A percentile compares a stretch with the other conserved stretches of the same genome.
Conservation (phyloP, 2,888 invertebrate genomes). For the Hybos culiciformis region DNA sequence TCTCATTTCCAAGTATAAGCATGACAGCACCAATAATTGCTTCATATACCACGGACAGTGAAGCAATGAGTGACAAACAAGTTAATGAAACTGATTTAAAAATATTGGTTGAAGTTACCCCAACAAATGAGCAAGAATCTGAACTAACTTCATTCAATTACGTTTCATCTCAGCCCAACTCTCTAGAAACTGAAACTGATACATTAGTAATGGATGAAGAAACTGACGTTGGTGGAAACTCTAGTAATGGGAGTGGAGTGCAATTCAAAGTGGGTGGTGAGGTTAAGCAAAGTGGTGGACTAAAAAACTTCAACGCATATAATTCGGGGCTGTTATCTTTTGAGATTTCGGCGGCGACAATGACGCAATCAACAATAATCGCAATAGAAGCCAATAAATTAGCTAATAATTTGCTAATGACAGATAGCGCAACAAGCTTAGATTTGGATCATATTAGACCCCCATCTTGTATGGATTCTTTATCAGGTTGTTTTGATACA, state of each 20-base stretch:
- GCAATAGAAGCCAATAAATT: conserved; percentile 63
- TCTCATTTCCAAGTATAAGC: conserved; percentile 70
- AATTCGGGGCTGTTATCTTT: conserved; percentile 33
- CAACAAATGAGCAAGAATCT: conserved; percentile 25
- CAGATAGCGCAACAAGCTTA: conserved; percentile 47
- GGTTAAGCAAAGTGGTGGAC: conserved; percentile 22
- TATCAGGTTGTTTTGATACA: conserved; percentile 41
- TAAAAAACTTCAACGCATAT: conserved; percentile 13
- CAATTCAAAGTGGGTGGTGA: conserved; percentile 30
- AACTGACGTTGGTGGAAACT: conserved; percentile 6
- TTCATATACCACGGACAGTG: conserved; percentile 49
- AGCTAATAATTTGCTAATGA: conserved; percentile 37
- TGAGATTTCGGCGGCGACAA: conserved; percentile 42
- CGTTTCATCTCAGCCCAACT: conserved; percentile 21
- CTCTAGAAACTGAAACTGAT: conserved; percentile 25
- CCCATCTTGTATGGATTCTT: conserved; percentile 59
- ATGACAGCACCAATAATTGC: conserved; percentile 57
- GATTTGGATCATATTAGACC: conserved; percentile 64
- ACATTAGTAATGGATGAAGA: conserved; percentile 21
- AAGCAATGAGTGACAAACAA: conserved; percentile 11
- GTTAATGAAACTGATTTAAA: conserved; percentile 18
- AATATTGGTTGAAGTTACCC: conserved; percentile 27
- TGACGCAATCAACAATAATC: conserved; percentile 57
- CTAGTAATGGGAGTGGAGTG: conserved; percentile 18
- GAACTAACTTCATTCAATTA: conserved; percentile 12